Evolutionary conservation across 2,888 invertebrate genomes (phyloP), one percentile per base, ranked within the genome.

Genomic region (Drosophila robusta): DNA sequence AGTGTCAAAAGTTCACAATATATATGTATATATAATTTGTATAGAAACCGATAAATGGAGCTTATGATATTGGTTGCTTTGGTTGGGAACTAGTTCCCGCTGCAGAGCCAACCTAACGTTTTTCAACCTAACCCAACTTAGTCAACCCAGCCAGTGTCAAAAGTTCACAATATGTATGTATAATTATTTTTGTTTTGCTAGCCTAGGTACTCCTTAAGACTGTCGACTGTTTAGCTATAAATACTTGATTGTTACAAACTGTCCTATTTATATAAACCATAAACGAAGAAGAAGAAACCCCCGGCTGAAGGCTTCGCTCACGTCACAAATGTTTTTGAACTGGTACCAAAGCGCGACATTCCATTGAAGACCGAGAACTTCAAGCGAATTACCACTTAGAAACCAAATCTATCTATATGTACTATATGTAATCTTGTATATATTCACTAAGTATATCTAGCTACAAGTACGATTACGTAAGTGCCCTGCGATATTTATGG

Each of bases 401-500:
- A 52, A 68, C 65, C 79, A 67, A 75, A 67, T 62, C 29, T 61
- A 52, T 60, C 50, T 49, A 12, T 56, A 29, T 47, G 2, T 34
- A 29, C 26, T 66, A 32, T 42, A 29, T 47, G 34, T 18, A 46
- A 39, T 16, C 39, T 16, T 39, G 39, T 38, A 41, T 41, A 34
- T 54, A 32, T 34, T 16, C 44, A 51, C 47, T 18, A 56, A 22
- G 18, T 67, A 54, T 54, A 66, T 42, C 16, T 70, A 56, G 45
- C 63, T 62, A 54, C 26, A 38, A 64, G 34, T 54, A 66, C 65
- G 54, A 49, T 67, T 46, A 62, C 42, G 34, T 69, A 69, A 75
- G 81, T 80, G 61, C 84, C 80, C 70, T 70, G 78, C 87, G 78
- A 89, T 87, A 89, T 87, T 82, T 63, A 79, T 64, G 67, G 80